Percentiles rank a stretch among this genome's conserved stretches.
These are phyloP conservation scores for Scaptomyza cyrtandrae DNA, from an alignment of 2,888 invertebrate genomes.

Conservation along the genomic window DNA sequence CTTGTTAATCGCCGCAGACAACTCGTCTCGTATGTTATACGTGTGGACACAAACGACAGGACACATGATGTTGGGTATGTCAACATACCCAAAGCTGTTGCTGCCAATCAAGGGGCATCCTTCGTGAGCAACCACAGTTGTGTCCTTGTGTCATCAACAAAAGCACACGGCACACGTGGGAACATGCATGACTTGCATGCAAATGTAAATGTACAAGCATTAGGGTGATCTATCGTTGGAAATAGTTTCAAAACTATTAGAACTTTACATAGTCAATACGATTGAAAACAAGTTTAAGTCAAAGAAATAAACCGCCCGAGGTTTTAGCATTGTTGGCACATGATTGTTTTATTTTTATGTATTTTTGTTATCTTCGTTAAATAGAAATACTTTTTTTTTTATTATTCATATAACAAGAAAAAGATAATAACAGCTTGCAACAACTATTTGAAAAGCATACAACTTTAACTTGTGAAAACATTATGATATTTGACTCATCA, in stretches of 20 bases:
- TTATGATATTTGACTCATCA: not conserved
- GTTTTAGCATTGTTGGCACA: no score
- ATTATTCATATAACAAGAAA: no score
- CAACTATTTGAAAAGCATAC: not conserved
- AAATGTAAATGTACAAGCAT: slow-evolving; percentile 24
- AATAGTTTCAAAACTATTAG: not conserved
- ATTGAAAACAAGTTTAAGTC: not conserved
- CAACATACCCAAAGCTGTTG: slow-evolving; percentile 25
- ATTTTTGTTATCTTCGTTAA: no score
- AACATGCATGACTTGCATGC: slow-evolving; percentile 55
- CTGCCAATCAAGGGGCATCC: slow-evolving; percentile 11
- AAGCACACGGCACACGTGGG: slow-evolving; percentile 30
- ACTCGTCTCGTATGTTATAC: slow-evolving; percentile 59
- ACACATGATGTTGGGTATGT: slow-evolving; percentile 43
- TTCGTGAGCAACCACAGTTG: slow-evolving; percentile 11
- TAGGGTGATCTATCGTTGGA: slow-evolving; percentile 11
- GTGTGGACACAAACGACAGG: slow-evolving; percentile 36
- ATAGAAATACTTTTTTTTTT: no score
- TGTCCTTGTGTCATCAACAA: slow-evolving; percentile 29
- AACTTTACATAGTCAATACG: no score
- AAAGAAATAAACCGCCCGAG: not conserved
- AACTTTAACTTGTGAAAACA: no score
- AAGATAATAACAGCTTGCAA: not conserved
- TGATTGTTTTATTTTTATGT: no score
- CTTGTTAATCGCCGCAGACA: slow-evolving; percentile 66